phyloP scores from a whole-genome alignment of 2,888 invertebrate species.

The Neocrepidodera transversa region DNA sequence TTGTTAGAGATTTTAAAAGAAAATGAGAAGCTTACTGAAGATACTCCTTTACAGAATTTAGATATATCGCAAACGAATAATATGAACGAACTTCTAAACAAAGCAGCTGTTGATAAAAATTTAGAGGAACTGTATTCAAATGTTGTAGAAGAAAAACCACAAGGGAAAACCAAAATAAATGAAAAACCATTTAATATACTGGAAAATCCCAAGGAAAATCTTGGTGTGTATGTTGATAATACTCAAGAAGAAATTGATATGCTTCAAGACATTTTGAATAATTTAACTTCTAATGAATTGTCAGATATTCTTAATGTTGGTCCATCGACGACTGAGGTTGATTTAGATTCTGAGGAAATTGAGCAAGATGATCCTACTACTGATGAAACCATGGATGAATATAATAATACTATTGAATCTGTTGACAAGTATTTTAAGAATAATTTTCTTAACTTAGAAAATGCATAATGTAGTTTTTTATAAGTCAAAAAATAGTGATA shows the following conservation, averaged over 20 bases:
- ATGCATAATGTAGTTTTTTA: background rate
- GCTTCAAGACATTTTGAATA: constrained; percentile 43
- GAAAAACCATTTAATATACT: constrained; percentile 24
- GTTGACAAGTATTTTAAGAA: constrained; percentile 29
- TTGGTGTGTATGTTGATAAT: constrained; percentile 40
- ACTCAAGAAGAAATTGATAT: constrained; percentile 41
- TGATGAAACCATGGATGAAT: background rate
- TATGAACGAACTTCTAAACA: background rate
- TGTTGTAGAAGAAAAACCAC: background rate
- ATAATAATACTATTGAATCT: background rate
- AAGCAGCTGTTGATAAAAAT: background rate
- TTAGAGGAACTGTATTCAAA: background rate
- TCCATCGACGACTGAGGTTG: background rate
- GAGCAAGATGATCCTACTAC: background rate
- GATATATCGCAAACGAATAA: background rate
- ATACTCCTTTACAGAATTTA: background rate
- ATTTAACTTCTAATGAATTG: constrained; percentile 38
- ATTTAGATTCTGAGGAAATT: background rate
- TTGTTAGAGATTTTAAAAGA: constrained; percentile 15
- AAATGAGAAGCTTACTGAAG: constrained; percentile 10
- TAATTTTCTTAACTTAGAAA: constrained; percentile 9
- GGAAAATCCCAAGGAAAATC: constrained; percentile 38
- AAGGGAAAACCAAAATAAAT: background rate
- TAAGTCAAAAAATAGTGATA: too few species aligned
- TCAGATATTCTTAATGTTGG: constrained; percentile 12